Evolutionary conservation across 2,888 invertebrate species (phyloP), one percentile per base, ranked within the genome.

Genomic region (Griposia aprilina): DNA sequence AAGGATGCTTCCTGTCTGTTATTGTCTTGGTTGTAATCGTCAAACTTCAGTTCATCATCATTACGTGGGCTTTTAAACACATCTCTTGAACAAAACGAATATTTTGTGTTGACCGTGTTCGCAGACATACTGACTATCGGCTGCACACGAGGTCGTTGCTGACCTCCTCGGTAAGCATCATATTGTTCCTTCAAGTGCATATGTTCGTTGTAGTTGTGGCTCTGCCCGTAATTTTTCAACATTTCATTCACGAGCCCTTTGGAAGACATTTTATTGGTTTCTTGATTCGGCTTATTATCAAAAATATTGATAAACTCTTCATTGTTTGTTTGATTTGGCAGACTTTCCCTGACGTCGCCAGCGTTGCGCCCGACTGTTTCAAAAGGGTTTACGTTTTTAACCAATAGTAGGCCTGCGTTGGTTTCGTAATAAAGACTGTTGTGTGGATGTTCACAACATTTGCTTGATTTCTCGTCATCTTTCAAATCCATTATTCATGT

Each of bases 401-500:
- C 80, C 77, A 83, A 81, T 36, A 81, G 30, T 65, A 72, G 78
- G 11, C 71, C 78, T 69, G 76, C 57, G 55, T 77, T 81, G 68
- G 76, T 48, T 72, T 83, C 76, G 60, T 70, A 80, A 60, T 76
- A 81, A 36, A 71, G 78, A 60, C 67, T 57, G 63, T 48, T 59
- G 62, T 73, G 75, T 36, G 68, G 62, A 72, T 78, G 45, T 78
- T 82, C 60, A 65, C 66, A 71, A 63, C 66, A 69, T 72, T 78
- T 78, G 30, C 73, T 71, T 55, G 74, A 50, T 78, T 81, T 78
- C 57, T 79, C 69, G 60, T 86, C 69, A 70, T 76, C 76, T 67
- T 82, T 84, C 69, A 78, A 83, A 85, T 87, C 86, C 90, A 90
- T 89, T 76, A 83, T 87, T 87, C 76, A 84, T 76, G 68, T 77